phyloP scores from a whole-genome alignment of 2,888 invertebrate species.

The Caenorhabditis sp. region DNA sequence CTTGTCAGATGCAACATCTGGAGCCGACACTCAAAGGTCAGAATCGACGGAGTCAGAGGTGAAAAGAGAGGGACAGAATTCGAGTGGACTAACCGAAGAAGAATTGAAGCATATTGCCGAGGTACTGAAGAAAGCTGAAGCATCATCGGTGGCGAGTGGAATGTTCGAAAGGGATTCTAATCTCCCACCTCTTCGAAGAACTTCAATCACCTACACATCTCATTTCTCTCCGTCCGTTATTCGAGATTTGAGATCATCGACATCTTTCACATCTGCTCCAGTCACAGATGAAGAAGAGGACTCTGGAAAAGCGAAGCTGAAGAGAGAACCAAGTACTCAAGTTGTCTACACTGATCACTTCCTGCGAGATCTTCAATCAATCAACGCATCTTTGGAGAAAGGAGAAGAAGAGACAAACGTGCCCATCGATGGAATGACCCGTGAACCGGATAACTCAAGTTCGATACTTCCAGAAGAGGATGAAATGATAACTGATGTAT shows the following conservation, averaged over 20 bases:
- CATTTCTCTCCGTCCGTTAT: conserved; percentile 49
- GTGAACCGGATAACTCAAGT: conserved; percentile 22
- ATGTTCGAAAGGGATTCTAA: conserved; percentile 50
- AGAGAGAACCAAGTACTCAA: conserved; percentile 58
- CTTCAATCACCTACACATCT: conserved; percentile 62
- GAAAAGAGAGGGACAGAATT: conserved; percentile 11
- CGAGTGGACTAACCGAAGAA: conserved; percentile 67
- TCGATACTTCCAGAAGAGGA: conserved; percentile 50
- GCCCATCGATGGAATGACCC: conserved; percentile 1
- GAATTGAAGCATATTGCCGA: conserved; percentile 70
- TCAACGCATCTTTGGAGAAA: conserved; percentile 49
- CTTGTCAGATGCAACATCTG: conserved; percentile 64
- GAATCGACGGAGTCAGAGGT: not conserved
- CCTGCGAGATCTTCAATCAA: conserved; percentile 61
- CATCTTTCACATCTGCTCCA: conserved; percentile 50
- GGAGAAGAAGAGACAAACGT: conserved; percentile 29
- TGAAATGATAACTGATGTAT: conserved; percentile 39
- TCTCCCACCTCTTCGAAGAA: conserved; percentile 52
- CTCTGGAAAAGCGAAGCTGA: conserved; percentile 15
- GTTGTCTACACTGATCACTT: conserved; percentile 68
- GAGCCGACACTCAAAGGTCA: conserved; percentile 53
- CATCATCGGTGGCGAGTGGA: conserved; percentile 42
- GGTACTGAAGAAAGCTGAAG: conserved; percentile 67
- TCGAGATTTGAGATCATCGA: conserved; percentile 53
- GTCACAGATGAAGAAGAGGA: conserved; percentile 21